Evolutionary conservation across 2,113 vertebrate genomes (phyloP), one percentile per base, ranked within the genome.

Genomic region (Pongo abelii): DNA sequence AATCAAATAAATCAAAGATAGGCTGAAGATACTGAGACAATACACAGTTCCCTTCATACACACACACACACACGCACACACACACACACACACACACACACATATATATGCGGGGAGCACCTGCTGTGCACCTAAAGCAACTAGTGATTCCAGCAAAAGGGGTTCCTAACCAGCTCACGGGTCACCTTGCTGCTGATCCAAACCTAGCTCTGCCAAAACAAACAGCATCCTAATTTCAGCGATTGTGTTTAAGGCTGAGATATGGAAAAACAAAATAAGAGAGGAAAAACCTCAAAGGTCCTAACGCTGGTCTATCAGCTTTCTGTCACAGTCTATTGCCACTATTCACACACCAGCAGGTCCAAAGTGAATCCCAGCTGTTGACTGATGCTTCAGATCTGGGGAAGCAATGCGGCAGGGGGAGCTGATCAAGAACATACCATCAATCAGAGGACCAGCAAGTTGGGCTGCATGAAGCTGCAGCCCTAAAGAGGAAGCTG

Each of bases 11-110:
- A 59, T 59, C 35, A n/a, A n/a, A 95, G 92, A 79, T 1, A n/a
- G 4, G 35, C 22, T 88, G 77, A 55, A 70, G 83, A 43, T 64
- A 67, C 38, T 94, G 30, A 85, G 52, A 80, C 16, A 6, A 8
- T 18, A 25, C 27, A 48, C 8, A 0, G 8, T 69, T 75, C 11
- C 18, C 32, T 40, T n/a, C 17, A 1, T 2, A 10, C 27, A 72
- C 35, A 10, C 69, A n/a, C 69, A 52, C 43, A 12, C 55, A 32
- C 12, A 9, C 30, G 25, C 10, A 23, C n/a, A 48, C 25, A 35
- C 40, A 43, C 12, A 2, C 10, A 0, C 46, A 18, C n/a, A 67
- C 3, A 9, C 20, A 2, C 20, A 72, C 9, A 2, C 20, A 5
- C 30, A n/a, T 5, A 46, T 5, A 46, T 27, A 50, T 40, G 7